Evolutionary conservation across 2,113 vertebrate species (phyloP).

Genomic region (Colius striatus): DNA sequence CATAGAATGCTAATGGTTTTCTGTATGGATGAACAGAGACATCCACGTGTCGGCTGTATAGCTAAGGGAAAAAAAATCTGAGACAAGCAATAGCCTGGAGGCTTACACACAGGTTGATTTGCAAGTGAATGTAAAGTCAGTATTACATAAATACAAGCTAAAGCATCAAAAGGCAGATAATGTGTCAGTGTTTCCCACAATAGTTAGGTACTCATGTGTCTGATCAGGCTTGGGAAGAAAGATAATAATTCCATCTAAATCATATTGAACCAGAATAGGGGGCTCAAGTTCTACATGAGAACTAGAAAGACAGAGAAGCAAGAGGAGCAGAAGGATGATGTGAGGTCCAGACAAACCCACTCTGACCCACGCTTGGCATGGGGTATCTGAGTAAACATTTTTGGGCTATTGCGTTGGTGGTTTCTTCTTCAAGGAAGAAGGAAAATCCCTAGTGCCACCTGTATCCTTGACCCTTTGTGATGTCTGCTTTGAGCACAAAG

Average conservation of each 20-base stretch:
- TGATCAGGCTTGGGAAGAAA: background rate
- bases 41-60: accelerated
- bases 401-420: accelerated
- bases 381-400: background rate
- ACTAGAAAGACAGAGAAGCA: background rate
- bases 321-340: accelerated
- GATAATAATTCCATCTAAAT: background rate
- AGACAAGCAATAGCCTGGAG: background rate
- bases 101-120: background rate
- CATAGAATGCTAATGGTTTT: background rate
- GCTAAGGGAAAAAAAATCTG: background rate
- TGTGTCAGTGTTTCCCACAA: background rate
- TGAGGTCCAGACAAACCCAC: background rate
- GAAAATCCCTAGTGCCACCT: background rate
- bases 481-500: background rate
- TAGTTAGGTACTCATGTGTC: background rate
- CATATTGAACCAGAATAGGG: background rate
- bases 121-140: background rate
- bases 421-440: background rate
- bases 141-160: background rate
- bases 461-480: background rate
- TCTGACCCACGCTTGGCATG: accelerated
- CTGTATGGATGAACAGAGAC: background rate
- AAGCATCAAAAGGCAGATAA: background rate
- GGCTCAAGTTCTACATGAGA: background rate